phyloP scores from a whole-genome alignment of 2,888 invertebrate species.

The Leptopilina drosophilae region DNA sequence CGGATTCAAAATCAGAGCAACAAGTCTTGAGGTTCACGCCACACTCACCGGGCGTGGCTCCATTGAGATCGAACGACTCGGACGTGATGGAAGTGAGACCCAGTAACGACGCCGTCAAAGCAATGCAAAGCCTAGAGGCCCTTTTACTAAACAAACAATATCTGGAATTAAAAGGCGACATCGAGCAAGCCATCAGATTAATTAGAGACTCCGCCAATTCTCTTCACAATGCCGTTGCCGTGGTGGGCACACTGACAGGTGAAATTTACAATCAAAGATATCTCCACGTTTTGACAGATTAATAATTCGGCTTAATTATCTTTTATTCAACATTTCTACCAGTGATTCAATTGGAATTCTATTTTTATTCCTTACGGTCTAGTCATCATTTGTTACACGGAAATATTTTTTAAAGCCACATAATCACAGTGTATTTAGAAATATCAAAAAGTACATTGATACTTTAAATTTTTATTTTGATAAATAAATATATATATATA shows the following conservation, averaged over 20 bases:
- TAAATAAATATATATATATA: background rate
- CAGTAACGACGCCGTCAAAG: slow-evolving; percentile 75
- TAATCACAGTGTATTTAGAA: no score
- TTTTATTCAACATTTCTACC: background rate
- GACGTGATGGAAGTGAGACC: slow-evolving; percentile 73
- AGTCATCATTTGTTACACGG: slow-evolving; percentile 15
- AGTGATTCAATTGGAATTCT: background rate
- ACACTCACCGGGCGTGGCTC: slow-evolving; percentile 73
- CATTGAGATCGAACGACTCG: slow-evolving; percentile 64
- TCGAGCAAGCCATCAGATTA: slow-evolving; percentile 75
- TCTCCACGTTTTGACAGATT: slow-evolving; percentile 71
- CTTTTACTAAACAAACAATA: slow-evolving; percentile 76
- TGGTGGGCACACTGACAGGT: slow-evolving; percentile 77
- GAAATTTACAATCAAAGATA: slow-evolving; percentile 78
- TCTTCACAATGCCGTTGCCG: slow-evolving; percentile 78
- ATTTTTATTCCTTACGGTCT: background rate
- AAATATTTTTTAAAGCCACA: background rate
- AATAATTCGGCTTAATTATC: slow-evolving; percentile 46
- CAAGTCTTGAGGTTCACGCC: slow-evolving; percentile 72
- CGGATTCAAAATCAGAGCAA: slow-evolving; percentile 78
- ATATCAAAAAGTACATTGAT: slow-evolving; percentile 11
- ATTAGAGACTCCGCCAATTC: slow-evolving; percentile 80
- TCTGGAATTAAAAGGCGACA: slow-evolving; percentile 73
- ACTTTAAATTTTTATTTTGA: slow-evolving; percentile 16
- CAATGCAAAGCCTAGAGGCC: slow-evolving; percentile 75